Conservation (phyloP, 92 coral and sea anemone species). For the Porites lobata region DNA sequence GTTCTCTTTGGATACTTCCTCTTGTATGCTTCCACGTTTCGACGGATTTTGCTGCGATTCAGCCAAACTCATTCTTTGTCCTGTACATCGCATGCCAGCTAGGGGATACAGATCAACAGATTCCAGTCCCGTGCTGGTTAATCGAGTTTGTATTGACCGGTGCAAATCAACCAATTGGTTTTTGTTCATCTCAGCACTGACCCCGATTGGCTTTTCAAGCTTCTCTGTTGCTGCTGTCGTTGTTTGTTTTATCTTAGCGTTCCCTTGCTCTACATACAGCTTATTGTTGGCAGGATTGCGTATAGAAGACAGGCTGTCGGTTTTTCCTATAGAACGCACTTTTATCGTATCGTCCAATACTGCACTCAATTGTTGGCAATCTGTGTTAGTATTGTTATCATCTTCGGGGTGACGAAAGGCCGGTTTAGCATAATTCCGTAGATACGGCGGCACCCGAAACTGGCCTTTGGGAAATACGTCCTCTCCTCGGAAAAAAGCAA, state of each 20-base stretch:
- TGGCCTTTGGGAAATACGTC: conserved; percentile 45
- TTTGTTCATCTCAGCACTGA: conserved; percentile 35
- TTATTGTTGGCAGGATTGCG: conserved; percentile 9
- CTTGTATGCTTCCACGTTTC: conserved; percentile 12
- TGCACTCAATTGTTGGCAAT: conserved; percentile 19
- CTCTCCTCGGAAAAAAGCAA: conserved; percentile 37
- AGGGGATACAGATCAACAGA: conserved; percentile 3
- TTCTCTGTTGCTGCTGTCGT: conserved; percentile 10
- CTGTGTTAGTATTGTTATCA: conserved; percentile 19
- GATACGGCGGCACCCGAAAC: conserved; percentile 52
- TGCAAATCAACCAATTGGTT: conserved; percentile 36
- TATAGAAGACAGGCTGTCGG: conserved; percentile 13
- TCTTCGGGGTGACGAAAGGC: conserved; percentile 56
- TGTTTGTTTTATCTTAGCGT: neutral
- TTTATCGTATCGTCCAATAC: conserved; percentile 48
- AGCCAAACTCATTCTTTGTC: conserved; percentile 59
- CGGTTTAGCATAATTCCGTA: conserved; percentile 69
- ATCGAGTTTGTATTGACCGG: conserved; percentile 41
- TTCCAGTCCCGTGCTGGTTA: conserved; percentile 17
- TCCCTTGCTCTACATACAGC: neutral
- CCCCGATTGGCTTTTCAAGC: conserved; percentile 3
- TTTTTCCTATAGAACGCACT: conserved; percentile 42
- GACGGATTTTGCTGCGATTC: conserved; percentile 21
- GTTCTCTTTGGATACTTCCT: conserved; percentile 18
- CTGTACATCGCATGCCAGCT: conserved; percentile 69